These are phyloP conservation scores for Drosophila lini DNA, from an alignment of 1,140 invertebrate genomes.

Conservation along the genomic window DNA sequence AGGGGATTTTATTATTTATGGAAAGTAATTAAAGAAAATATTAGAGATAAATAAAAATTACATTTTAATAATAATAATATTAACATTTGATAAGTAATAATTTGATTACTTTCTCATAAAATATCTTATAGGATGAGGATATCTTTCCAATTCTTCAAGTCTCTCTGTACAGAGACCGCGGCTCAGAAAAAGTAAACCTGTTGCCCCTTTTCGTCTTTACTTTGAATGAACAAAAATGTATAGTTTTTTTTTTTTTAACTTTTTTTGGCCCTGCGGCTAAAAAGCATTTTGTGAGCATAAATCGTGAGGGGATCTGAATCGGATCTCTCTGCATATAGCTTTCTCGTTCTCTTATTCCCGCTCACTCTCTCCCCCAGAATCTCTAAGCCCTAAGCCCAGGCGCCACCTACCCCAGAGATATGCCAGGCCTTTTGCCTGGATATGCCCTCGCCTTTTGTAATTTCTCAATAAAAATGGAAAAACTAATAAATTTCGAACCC, in stretches of 20 bases:
- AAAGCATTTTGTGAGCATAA: conserved; percentile 71
- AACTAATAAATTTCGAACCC: conserved; percentile 52
- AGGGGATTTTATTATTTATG: not conserved
- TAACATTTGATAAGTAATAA: too few relatives aligned
- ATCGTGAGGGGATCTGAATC: conserved; percentile 58
- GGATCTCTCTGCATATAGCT: conserved; percentile 20
- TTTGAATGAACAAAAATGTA: conserved; percentile 75
- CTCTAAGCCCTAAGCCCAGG: conserved; percentile 32
- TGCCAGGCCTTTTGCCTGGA: conserved; percentile 11
- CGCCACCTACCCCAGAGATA: conserved; percentile 55
- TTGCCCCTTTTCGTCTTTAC: conserved; percentile 55
- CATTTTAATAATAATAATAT: too few relatives aligned
- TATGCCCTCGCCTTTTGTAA: conserved; percentile 31
- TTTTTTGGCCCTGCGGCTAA: conserved; percentile 50
- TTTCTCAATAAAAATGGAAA: conserved; percentile 51
- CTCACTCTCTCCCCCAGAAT: not conserved
- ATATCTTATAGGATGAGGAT: not conserved
- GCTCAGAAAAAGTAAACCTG: conserved; percentile 55
- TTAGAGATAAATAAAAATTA: not conserved
- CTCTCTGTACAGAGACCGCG: conserved; percentile 23
- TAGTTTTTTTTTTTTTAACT: conserved; percentile 6
- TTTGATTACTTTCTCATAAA: too few relatives aligned
- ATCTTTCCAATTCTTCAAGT: conserved; percentile 14
- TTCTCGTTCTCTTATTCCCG: conserved; percentile 8
- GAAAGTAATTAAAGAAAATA: not conserved